Evolutionary conservation across 2,113 vertebrate species (phyloP), one percentile per base, ranked within the genome.

Genomic region (Opisthocomus hoazin): DNA sequence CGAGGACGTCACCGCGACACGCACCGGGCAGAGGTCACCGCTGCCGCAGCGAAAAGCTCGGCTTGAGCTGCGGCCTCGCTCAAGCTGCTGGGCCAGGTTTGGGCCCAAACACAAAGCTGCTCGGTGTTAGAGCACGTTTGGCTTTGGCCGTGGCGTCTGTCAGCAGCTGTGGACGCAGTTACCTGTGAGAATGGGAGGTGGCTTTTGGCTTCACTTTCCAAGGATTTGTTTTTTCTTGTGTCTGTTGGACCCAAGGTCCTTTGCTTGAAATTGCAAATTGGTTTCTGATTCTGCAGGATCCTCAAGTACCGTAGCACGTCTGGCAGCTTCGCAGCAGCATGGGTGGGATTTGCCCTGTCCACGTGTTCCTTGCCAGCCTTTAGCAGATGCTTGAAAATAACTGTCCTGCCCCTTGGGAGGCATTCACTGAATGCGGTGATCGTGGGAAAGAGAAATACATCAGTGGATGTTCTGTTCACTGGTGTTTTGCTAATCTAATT

Each of bases 1-100:
- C 1, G 3, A 2, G 3, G 54, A 1, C 12, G 1, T 3, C 0
- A 0, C 29, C 20, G 43, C 0, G 0, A 9, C 1, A 6, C 17
- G 69, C 56, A 11, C 37, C 8, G 45, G 15, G 6, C 15, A 73
- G 29, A 20, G 37, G 26, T 45, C 74, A 57, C 43, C n/a, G 5
- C 53, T 36, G 7, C 71, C 32, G 45, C n/a, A 14, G 2, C 32
- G 24, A 29, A 57, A 66, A 75, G 9, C 15, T 30, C 22, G 29
- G n/a, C 45, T 43, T 36, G 71, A 61, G 8, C 71, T 27, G 16
- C 46, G 48, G 14, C 15, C n/a, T 32, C 21, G 53, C 26, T 36
- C 45, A 27, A 36, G 57, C 73, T 80, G 45, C 63, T 46, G 63
- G 39, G 61, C 27, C 48, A 29, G 15, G 1, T 41, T n/a, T 51